These are phyloP conservation scores for Cryptocheilus praepositus DNA, from an alignment of 2,888 invertebrate species.

Conservation along the genomic window DNA sequence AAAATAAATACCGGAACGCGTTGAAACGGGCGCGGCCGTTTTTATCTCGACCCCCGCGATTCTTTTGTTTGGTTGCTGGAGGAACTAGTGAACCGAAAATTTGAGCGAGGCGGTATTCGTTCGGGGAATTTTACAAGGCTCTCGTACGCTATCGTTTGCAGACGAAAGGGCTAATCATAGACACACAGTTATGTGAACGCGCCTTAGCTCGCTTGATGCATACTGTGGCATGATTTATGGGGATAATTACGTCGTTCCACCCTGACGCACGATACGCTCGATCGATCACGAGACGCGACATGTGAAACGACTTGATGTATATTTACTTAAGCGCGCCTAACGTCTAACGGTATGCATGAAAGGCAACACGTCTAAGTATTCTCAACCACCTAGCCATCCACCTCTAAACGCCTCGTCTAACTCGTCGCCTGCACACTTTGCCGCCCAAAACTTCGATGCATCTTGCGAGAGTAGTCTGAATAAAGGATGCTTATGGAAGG, in stretches of 20 bases:
- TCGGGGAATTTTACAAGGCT: no score
- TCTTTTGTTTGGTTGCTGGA: no score
- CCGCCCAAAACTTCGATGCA: background rate
- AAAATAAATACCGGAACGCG: no score
- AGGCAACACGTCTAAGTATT: conserved; percentile 18
- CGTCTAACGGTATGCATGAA: background rate
- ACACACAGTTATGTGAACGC: background rate
- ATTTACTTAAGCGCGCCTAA: conserved; percentile 22
- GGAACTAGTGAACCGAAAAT: no score
- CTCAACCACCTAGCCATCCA: conserved; percentile 14
- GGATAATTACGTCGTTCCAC: conserved; percentile 35
- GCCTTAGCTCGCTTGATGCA: conserved; percentile 11
- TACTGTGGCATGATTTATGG: conserved; percentile 35
- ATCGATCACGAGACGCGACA: conserved; percentile 36
- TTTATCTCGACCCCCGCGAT: no score
- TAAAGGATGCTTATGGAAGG: conserved; percentile 8
- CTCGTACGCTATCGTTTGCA: background rate
- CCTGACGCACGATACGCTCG: conserved; percentile 14
- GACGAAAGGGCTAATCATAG: no score
- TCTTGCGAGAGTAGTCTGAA: conserved; percentile 9
- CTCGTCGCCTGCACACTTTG: background rate
- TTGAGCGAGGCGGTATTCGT: no score
- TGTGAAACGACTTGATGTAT: conserved; percentile 26
- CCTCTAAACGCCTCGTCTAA: background rate
- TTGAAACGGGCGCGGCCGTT: no score